phyloP scores from a whole-genome alignment of 2,113 vertebrate genomes.

The Heteronetta atricapilla region DNA sequence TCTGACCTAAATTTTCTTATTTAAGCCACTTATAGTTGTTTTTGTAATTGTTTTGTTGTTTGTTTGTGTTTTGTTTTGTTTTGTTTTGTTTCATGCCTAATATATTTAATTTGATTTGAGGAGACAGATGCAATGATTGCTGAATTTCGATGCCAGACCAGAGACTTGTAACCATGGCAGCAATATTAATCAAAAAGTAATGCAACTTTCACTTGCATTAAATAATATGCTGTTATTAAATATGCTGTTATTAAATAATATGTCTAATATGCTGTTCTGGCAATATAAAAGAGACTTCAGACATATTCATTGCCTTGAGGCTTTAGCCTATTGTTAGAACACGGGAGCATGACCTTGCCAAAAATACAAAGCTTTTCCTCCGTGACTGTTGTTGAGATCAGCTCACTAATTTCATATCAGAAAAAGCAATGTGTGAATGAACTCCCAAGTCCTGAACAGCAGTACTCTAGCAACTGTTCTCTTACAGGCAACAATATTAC shows the following conservation, averaged over 20 bases:
- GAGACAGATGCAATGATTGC: not conserved
- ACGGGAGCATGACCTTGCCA: not conserved
- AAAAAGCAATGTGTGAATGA: not conserved
- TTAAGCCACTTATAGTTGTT: not conserved
- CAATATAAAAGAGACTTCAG: constrained; percentile 11
- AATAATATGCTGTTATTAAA: constrained; percentile 8
- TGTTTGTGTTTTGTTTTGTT: too few species aligned
- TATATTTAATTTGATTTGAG: constrained; percentile 21
- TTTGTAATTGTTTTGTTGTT: too few species aligned
- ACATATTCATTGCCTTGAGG: not conserved
- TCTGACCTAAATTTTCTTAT: not conserved
- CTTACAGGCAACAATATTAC: not conserved
- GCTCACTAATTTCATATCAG: not conserved
- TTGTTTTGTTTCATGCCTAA: not conserved
- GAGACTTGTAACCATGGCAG: not conserved
- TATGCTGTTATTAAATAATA: too few species aligned
- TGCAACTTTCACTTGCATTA: not conserved
- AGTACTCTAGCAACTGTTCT: not conserved
- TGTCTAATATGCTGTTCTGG: not conserved
- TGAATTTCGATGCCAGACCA: not conserved
- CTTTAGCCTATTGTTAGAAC: not conserved
- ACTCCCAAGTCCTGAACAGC: not conserved
- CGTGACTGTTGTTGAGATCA: not conserved
- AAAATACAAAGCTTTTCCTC: not conserved
- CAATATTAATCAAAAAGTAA: constrained; percentile 14